A percentile compares a stretch with the other conserved stretches of the same genome.
Conservation (phyloP, 2,797 vertebrate species). For the Podarcis lilfordi region DNA sequence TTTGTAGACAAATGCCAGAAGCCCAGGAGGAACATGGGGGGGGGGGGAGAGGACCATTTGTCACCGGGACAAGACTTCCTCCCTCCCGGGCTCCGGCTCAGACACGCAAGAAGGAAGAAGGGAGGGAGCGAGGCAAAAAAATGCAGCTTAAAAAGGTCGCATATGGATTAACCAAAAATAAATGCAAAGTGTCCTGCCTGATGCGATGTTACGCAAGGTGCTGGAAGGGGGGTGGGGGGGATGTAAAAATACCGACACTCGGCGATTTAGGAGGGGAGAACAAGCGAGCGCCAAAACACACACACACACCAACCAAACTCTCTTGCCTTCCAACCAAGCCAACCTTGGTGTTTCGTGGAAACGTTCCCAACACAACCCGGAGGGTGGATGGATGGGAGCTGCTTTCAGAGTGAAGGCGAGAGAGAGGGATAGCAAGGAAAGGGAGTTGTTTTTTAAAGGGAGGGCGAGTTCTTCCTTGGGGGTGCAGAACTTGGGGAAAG, state of each 20-base stretch:
- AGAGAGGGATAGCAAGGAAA: neutral
- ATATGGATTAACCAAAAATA: conserved; percentile 60
- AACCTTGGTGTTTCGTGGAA: neutral
- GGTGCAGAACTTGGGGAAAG: neutral
- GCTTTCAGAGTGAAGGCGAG: neutral
- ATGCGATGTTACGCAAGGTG: conserved; percentile 67
- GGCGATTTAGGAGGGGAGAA: neutral
- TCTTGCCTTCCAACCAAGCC: neutral
- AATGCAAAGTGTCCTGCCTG: conserved; percentile 59
- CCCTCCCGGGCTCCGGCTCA: neutral
- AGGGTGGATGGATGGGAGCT: neutral
- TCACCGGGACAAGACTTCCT: neutral
- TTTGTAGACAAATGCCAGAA: neutral
- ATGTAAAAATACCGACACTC: neutral
- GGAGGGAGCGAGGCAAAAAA: neutral
- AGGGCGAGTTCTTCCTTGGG: neutral
- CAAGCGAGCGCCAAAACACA: too few relatives aligned
- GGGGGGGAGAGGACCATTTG: neutral
- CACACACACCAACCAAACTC: neutral
- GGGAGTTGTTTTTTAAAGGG: neutral
- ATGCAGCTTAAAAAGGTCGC: conserved; percentile 64
- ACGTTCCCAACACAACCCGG: neutral
- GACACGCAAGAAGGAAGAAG: neutral
- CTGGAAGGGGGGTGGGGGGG: neutral
- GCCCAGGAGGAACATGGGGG: neutral